These are phyloP conservation scores for Tanypteryx hageni DNA, from an alignment of 2,888 invertebrate species.

Conservation along the genomic window DNA sequence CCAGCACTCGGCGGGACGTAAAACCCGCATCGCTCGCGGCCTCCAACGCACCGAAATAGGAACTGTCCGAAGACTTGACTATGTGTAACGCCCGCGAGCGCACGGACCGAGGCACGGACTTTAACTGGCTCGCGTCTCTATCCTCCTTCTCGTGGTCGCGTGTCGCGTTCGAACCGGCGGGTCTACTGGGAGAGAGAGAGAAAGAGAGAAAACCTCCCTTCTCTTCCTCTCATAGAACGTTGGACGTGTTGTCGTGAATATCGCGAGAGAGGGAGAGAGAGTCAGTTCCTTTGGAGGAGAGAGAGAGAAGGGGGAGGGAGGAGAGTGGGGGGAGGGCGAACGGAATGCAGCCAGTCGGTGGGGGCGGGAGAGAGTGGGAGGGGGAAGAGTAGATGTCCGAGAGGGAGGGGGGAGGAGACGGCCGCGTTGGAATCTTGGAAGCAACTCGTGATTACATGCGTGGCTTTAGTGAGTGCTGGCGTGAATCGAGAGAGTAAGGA, in stretches of 20 bases:
- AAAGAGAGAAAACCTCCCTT: neutral
- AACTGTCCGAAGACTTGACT: neutral
- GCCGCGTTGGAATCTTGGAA: conserved; percentile 23
- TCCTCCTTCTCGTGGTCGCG: neutral
- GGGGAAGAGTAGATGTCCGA: neutral
- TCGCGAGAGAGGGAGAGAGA: neutral
- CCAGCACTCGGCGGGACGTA: neutral
- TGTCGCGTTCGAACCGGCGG: conserved; percentile 3
- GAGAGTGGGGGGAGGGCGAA: neutral
- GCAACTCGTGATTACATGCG: conserved; percentile 35
- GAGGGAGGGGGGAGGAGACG: neutral
- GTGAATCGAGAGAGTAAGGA: neutral
- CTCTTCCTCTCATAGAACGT: neutral
- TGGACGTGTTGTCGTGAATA: neutral
- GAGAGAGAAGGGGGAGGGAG: neutral
- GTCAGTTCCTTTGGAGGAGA: neutral
- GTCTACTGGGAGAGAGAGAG: neutral
- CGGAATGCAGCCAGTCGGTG: conserved; percentile 21
- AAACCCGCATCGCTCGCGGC: conserved; percentile 8
- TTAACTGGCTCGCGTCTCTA: conserved; percentile 16
- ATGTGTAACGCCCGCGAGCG: neutral
- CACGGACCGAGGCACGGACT: neutral
- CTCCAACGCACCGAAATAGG: neutral
- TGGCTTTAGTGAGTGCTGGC: conserved; percentile 11
- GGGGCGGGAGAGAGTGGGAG: neutral